A percentile compares a stretch with the other conserved stretches of the same genome.
Conservation (phyloP, 2,888 invertebrate species). For the Chydorus sphaericus region DNA sequence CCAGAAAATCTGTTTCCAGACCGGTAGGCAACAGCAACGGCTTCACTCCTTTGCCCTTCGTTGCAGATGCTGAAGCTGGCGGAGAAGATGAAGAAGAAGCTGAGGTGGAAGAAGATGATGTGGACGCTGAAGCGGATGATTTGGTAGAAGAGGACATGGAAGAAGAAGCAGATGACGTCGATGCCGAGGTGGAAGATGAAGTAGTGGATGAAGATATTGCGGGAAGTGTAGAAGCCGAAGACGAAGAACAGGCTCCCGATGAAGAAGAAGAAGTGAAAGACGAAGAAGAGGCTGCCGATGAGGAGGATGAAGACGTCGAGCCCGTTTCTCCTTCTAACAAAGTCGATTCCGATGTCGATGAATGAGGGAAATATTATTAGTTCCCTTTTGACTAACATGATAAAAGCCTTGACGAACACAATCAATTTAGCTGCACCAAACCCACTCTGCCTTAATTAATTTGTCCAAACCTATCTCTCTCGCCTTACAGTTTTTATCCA, state of each 20-base stretch:
- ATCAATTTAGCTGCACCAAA: neutral
- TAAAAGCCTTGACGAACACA: neutral
- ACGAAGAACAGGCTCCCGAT: neutral
- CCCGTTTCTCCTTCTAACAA: neutral
- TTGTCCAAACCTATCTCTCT: neutral
- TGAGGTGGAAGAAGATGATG: neutral
- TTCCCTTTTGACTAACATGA: too few species aligned
- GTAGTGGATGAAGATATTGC: neutral
- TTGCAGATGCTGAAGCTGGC: neutral
- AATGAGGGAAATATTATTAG: too few species aligned
- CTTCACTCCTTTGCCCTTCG: too few species aligned
- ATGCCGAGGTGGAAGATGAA: slow-evolving; percentile 5
- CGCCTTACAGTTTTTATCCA: too few species aligned
- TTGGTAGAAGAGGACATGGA: neutral
- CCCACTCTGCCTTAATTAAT: slow-evolving; percentile 5
- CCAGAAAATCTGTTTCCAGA: neutral
- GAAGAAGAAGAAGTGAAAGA: neutral
- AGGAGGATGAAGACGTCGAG: neutral
- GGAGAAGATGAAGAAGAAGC: slow-evolving; percentile 1
- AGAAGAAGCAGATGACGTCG: neutral
- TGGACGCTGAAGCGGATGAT: neutral
- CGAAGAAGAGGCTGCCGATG: neutral
- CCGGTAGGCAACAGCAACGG: neutral
- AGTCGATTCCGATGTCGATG: neutral
- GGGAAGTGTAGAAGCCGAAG: neutral